A percentile compares a stretch with the other conserved stretches of the same genome.
Conservation (phyloP, 2,113 vertebrate genomes). For the Hippocampus zosterae region DNA sequence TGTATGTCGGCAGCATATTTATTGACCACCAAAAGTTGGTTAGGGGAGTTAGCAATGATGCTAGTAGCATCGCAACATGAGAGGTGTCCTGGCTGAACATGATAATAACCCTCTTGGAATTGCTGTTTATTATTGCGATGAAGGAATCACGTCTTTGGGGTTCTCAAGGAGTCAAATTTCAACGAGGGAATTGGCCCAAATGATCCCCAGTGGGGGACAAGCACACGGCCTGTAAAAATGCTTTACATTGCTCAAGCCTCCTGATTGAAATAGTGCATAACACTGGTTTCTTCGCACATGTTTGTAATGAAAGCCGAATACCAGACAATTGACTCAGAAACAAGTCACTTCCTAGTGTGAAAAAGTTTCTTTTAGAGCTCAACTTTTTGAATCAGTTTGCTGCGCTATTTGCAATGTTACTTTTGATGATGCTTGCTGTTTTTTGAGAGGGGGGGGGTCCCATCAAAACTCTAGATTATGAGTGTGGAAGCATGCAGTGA, state of each 20-base stretch:
- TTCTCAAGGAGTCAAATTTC: background rate
- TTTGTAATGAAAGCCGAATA: constrained; percentile 29
- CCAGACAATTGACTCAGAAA: constrained; percentile 28
- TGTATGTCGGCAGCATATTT: no score
- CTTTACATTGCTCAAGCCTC: background rate
- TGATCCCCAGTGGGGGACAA: background rate
- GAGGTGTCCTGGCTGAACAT: no score
- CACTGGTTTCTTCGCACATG: constrained; percentile 20
- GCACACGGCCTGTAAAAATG: background rate
- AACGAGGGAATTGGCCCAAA: background rate
- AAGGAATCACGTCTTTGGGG: no score
- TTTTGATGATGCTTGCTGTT: background rate
- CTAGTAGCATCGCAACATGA: no score
- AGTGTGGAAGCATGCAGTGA: constrained; percentile 11
- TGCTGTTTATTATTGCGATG: no score
- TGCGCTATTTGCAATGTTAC: no score
- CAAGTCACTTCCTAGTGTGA: constrained; percentile 4
- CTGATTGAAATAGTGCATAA: constrained; percentile 9
- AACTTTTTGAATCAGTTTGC: constrained; percentile 4
- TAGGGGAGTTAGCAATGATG: no score
- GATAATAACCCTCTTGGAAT: no score
- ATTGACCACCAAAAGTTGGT: no score
- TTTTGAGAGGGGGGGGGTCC: background rate
- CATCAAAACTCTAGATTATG: background rate
- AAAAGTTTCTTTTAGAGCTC: background rate